phyloP scores from a whole-genome alignment of 2,113 vertebrate species.

The Pseudopipra pipra region DNA sequence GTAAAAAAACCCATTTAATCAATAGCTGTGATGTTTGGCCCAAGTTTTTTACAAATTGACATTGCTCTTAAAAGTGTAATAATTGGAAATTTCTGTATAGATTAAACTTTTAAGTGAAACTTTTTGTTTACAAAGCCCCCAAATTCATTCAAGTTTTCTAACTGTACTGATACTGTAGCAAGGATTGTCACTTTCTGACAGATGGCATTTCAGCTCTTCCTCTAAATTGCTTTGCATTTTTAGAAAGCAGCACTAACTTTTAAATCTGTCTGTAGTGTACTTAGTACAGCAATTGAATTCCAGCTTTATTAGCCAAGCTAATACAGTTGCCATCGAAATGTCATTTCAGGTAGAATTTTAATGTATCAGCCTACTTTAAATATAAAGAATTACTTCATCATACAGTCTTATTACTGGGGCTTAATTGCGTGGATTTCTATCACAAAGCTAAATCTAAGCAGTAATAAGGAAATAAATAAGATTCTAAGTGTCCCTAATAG shows the following conservation, averaged over 20 bases:
- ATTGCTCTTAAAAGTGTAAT: background rate
- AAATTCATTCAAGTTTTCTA: background rate
- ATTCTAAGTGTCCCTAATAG: background rate
- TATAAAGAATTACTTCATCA: background rate
- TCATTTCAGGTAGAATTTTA: background rate
- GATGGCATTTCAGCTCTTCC: background rate
- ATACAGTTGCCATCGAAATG: background rate
- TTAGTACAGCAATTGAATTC: background rate
- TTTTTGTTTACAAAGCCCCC: background rate
- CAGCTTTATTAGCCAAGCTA: background rate
- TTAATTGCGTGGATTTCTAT: background rate
- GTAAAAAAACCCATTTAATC: background rate
- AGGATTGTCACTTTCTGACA: background rate
- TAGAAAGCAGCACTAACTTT: background rate
- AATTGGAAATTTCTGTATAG: background rate
- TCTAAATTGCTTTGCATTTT: background rate
- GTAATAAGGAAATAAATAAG: background rate
- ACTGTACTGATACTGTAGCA: background rate
- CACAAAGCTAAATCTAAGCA: background rate
- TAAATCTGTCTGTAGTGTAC: background rate
- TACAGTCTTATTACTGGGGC: background rate
- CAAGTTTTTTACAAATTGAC: background rate
- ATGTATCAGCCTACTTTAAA: background rate
- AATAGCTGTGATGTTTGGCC: background rate
- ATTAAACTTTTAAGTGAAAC: background rate